Evolutionary conservation across 2,113 vertebrate genomes (phyloP).

Genomic region (Myotis brandtii): DNA sequence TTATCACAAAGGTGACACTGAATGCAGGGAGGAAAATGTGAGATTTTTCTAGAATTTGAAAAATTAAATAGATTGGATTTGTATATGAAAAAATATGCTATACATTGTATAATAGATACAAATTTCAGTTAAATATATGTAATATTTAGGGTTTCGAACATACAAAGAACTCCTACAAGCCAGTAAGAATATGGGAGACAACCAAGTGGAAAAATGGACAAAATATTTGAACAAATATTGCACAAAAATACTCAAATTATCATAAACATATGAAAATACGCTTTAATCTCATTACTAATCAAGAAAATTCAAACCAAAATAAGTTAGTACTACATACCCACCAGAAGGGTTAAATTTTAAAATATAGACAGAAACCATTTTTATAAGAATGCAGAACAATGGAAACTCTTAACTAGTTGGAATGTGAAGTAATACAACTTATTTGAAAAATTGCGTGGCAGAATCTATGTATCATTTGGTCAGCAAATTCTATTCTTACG

Average conservation of each 20-base stretch:
- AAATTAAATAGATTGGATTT: not conserved
- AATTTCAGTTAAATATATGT: not conserved
- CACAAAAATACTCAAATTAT: not conserved
- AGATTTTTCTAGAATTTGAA: not conserved
- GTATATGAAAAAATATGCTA: not conserved
- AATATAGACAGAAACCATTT: not conserved
- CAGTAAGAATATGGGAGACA: not conserved
- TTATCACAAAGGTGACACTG: not conserved
- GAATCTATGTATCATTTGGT: not conserved
- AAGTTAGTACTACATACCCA: not conserved
- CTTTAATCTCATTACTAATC: not conserved
- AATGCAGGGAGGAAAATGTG: not conserved
- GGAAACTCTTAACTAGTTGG: not conserved
- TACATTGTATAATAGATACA: not conserved
- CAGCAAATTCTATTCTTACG: not conserved
- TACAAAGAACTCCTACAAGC: not conserved
- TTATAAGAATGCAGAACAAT: not conserved
- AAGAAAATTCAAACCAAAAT: conserved; percentile 20
- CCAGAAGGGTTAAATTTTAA: not conserved
- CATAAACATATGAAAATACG: not conserved
- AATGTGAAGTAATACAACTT: not conserved
- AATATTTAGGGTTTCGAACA: not conserved
- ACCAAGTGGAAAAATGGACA: not conserved
- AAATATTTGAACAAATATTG: not conserved
- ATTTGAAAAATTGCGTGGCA: not conserved